Evolutionary conservation across 2,888 invertebrate genomes (phyloP).

Genomic region (Amiota minor): DNA sequence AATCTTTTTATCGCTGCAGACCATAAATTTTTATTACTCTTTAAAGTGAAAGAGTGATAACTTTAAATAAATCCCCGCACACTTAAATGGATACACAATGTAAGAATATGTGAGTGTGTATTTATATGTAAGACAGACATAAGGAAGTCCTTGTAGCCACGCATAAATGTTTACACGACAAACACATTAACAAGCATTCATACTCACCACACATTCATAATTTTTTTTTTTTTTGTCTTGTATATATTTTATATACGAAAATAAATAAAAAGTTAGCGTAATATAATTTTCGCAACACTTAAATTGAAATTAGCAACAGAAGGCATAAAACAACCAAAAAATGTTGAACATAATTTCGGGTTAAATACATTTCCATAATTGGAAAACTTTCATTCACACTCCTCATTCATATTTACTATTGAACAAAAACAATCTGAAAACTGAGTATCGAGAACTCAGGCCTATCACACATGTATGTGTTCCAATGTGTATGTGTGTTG

Average conservation of each 20-base stretch:
- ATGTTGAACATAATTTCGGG: background rate
- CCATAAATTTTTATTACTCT: conserved; percentile 14
- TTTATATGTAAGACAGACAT: background rate
- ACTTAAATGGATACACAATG: background rate
- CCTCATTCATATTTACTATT: background rate
- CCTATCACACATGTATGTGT: background rate
- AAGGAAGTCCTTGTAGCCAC: background rate
- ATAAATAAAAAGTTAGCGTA: background rate
- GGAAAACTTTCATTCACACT: background rate
- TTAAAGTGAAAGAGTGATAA: background rate
- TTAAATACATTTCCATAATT: conserved; percentile 20
- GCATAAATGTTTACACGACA: background rate
- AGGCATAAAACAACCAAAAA: too few relatives aligned
- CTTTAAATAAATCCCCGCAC: background rate
- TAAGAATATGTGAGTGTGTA: background rate
- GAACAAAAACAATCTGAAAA: background rate
- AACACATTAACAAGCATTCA: too few relatives aligned
- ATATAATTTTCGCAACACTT: background rate
- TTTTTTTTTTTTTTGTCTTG: too few relatives aligned
- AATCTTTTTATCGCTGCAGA: conserved; percentile 10
- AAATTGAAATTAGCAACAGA: background rate
- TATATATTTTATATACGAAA: too few relatives aligned
- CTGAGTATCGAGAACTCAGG: background rate
- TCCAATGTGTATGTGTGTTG: background rate
- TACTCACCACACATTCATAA: too few relatives aligned